phyloP scores from a whole-genome alignment of 2,113 vertebrate species.

The Dunckerocampus dactyliophorus region DNA sequence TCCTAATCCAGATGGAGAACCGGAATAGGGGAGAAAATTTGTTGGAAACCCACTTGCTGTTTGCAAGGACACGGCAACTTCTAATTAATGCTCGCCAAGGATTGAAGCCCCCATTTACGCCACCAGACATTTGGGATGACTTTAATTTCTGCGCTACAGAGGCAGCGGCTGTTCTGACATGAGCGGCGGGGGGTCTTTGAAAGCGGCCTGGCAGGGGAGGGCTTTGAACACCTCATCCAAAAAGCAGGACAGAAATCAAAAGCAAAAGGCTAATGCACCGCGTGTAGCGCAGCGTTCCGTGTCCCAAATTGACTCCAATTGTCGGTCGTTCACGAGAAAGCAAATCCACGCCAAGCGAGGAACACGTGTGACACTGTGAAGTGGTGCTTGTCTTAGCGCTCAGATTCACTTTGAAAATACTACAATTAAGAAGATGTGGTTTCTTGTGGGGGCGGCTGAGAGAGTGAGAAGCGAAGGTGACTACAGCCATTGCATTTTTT shows the following conservation, averaged over 20 bases:
- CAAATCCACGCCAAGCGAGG: too few relatives aligned
- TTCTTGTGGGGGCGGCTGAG: too few relatives aligned
- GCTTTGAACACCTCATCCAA: conserved; percentile 92
- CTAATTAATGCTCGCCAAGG: conserved; percentile 81
- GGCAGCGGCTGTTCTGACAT: conserved; percentile 94
- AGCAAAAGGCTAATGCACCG: conserved; percentile 89
- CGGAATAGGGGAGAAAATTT: background rate
- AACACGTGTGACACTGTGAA: too few relatives aligned
- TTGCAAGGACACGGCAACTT: conserved; percentile 75
- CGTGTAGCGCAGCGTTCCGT: conserved; percentile 83
- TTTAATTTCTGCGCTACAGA: conserved; percentile 97
- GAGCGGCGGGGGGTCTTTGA: conserved; percentile 90
- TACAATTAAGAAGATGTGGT: too few relatives aligned
- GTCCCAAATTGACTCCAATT: conserved; percentile 81
- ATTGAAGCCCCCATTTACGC: conserved; percentile 77
- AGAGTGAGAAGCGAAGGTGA: too few relatives aligned
- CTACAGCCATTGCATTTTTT: too few relatives aligned
- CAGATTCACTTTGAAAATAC: too few relatives aligned
- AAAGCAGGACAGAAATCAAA: conserved; percentile 93
- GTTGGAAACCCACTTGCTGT: conserved; percentile 52
- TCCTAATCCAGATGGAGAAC: background rate
- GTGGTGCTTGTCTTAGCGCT: too few relatives aligned
- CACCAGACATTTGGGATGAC: conserved; percentile 85
- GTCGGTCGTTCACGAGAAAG: too few relatives aligned
- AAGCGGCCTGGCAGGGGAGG: conserved; percentile 78